phyloP scores from a whole-genome alignment of 2,888 invertebrate species.

The Andrena praecox region DNA sequence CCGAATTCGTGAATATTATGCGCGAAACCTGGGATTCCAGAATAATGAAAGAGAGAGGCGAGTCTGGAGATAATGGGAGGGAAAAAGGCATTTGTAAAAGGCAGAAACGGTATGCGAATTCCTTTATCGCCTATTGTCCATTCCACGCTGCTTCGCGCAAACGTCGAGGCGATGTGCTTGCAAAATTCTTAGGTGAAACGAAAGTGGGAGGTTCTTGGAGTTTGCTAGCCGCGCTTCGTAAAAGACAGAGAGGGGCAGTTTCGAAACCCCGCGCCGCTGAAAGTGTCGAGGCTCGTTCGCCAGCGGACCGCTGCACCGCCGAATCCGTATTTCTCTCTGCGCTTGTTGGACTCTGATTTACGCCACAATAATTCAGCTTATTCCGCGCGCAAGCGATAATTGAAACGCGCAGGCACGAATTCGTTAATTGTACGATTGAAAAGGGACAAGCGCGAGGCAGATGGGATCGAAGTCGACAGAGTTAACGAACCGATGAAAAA shows the following conservation, averaged over 20 bases:
- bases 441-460: constrained; percentile 17
- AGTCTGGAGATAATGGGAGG: constrained; percentile 13
- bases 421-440: constrained; percentile 58
- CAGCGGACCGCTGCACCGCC: background rate
- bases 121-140: constrained; percentile 31
- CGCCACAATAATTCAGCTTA: background rate
- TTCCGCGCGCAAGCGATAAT: constrained; percentile 15
- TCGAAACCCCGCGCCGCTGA: background rate
- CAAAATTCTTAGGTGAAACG: background rate
- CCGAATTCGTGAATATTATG: constrained; percentile 50
- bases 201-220: background rate
- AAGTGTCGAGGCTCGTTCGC: no score
- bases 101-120: constrained; percentile 23
- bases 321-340: background rate
- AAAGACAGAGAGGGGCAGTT: background rate
- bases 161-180: background rate
- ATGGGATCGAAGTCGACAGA: constrained; percentile 45
- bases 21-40: constrained; percentile 53
- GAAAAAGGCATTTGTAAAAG: constrained; percentile 4
- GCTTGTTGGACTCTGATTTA: constrained; percentile 1
- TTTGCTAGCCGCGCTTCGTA: background rate
- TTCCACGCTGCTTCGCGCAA: constrained; percentile 18
- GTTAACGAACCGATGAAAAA: constrained; percentile 79
- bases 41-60: constrained; percentile 56
- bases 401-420: constrained; percentile 35